These are phyloP conservation scores for Gonioctena quinquepunctata DNA, from an alignment of 1,140 invertebrate species.

Conservation along the genomic window DNA sequence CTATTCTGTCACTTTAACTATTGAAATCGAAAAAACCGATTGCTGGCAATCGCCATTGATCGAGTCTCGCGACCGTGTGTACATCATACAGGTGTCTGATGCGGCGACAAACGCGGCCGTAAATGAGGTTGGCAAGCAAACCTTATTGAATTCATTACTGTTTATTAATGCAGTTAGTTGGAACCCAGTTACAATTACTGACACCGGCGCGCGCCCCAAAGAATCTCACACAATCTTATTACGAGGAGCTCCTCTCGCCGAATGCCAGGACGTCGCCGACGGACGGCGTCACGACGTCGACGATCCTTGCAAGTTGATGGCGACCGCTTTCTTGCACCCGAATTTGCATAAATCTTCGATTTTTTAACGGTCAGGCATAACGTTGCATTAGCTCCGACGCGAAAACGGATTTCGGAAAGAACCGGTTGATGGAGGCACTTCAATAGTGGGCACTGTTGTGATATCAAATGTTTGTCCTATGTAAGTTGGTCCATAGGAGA, in stretches of 20 bases:
- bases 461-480: no score
- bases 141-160: conserved; percentile 54
- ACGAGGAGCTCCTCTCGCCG: conserved; percentile 31
- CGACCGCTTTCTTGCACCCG: not conserved
- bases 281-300: conserved; percentile 10
- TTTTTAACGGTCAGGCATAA: no score
- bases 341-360: conserved; percentile 1
- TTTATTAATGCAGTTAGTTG: conserved; percentile 54
- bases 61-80: not conserved
- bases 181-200: conserved; percentile 54
- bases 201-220: conserved; percentile 49
- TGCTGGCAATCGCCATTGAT: no score
- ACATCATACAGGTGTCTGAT: not conserved
- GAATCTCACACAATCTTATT: conserved; percentile 52
- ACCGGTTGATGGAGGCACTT: no score
- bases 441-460: no score
- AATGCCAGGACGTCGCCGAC: conserved; percentile 28
- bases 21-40: no score
- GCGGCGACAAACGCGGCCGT: conserved; percentile 37
- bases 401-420: no score
- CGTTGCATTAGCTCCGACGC: no score
- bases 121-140: conserved; percentile 44
- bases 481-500: no score
- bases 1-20: no score
- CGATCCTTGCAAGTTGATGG: conserved; percentile 3